Base-by-base conservation (phyloP, 2,113 vertebrate genomes). In the Chaetura pelagica region DNA sequence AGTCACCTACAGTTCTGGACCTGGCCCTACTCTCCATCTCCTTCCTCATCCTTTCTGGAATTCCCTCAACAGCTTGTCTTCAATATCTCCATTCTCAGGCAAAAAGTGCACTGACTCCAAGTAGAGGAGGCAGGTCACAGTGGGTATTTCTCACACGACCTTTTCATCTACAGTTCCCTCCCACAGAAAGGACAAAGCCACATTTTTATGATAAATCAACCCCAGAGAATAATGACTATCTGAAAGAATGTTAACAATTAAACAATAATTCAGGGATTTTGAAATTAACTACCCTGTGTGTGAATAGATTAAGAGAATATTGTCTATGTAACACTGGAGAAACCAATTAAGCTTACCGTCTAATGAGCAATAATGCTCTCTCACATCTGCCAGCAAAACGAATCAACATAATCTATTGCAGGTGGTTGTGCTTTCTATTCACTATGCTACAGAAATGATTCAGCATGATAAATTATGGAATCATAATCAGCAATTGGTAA, bases 301-400 rank as follows among this genome's bases (percentile, higher is more conserved):
- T 84, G 93, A 96, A 55, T 67, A 96, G 93, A 97, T 97, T 89
- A 97, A 96, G 89, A 95, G 91, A 97, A 94, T 94, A 84, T 76
- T 95, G 79, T 84, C 87, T 87, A 30, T 71, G 51, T 89, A 87
- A 93, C 98, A 90, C 78, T 82, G 92, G 67, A 96, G 88, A 96
- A 97, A 96, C 78, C 93, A 97, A 97, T 97, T 96, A 97, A 96
- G 81, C 55, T 87, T 93, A 79, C 58, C 48, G 42, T 77, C 73
- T 92, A 96, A 97, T 66, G 84, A 97, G 81, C 79, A 85, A 73
- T 77, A 93, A 96, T 77, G 74, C n/a, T 75, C 64, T 88, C 74
- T 91, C 92, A 89, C 92, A 96, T 90, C 96, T 96, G 92, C 83
- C 91, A 93, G 61, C 75, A 94, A 94, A 97, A 90, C 3, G 55